Conservation (phyloP, 1,140 invertebrate genomes). For the Halotydeus destructor region DNA sequence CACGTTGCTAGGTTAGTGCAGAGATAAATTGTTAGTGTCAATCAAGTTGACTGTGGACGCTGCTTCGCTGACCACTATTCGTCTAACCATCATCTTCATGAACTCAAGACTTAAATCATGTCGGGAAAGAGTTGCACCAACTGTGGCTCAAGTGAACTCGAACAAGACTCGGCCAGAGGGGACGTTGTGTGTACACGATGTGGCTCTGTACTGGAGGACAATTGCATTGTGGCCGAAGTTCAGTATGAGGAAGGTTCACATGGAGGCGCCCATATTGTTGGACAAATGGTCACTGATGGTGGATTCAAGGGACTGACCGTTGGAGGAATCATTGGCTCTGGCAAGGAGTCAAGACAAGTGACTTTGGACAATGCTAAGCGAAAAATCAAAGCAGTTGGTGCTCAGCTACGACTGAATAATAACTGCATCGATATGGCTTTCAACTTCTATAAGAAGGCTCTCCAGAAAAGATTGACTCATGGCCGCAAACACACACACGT, state of each 20-base stretch:
- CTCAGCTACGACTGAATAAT: slow-evolving; percentile 44
- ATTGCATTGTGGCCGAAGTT: slow-evolving; percentile 84
- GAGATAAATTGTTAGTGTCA: too few species aligned
- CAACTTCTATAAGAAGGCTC: slow-evolving; percentile 90
- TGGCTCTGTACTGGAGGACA: slow-evolving; percentile 84
- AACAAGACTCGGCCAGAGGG: slow-evolving; percentile 70
- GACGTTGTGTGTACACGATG: slow-evolving; percentile 90
- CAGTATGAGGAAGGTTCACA: slow-evolving; percentile 82
- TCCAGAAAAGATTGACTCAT: slow-evolving; percentile 63
- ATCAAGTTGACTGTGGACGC: too few species aligned
- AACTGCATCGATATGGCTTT: slow-evolving; percentile 79
- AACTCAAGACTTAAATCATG: too few species aligned
- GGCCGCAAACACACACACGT: slow-evolving; percentile 77
- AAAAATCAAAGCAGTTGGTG: slow-evolving; percentile 24
- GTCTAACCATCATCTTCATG: too few species aligned
- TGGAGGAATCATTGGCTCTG: slow-evolving; percentile 3
- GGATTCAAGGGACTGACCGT: slow-evolving; percentile 41
- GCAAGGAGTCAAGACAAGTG: slow-evolving; percentile 7
- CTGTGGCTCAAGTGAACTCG: slow-evolving; percentile 83
- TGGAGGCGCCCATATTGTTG: slow-evolving; percentile 56
- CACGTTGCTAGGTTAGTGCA: too few species aligned
- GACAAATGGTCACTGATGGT: slow-evolving; percentile 79
- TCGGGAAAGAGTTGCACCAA: too few species aligned
- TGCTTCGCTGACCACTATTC: too few species aligned
- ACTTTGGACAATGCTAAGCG: slow-evolving; percentile 15